Evolutionary conservation across 2,797 vertebrate species (phyloP).

Genomic region (Sebastes vulpes): DNA sequence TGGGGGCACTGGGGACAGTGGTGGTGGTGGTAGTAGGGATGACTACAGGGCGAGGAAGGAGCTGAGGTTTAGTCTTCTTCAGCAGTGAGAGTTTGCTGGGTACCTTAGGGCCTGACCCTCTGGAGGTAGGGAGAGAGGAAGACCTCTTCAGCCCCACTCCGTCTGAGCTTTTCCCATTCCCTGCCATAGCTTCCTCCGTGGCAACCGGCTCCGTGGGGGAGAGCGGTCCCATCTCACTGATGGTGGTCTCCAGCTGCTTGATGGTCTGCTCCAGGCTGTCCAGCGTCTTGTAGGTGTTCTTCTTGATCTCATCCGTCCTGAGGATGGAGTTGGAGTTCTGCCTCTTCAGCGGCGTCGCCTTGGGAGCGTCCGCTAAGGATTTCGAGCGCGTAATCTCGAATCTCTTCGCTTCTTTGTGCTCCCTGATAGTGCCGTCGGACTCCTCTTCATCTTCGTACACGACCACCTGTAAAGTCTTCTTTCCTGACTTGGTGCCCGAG

Average conservation of each 20-base stretch:
- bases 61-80: constrained; percentile 87
- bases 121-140: constrained; percentile 81
- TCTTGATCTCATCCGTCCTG: constrained; percentile 94
- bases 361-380: constrained; percentile 38
- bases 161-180: constrained; percentile 59
- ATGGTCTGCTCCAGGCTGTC: constrained; percentile 99
- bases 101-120: constrained; percentile 67
- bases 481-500: constrained; percentile 93
- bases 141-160: constrained; percentile 75
- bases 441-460: constrained; percentile 98
- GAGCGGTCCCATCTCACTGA: constrained; percentile 95
- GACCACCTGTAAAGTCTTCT: constrained; percentile 98
- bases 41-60: constrained; percentile 86
- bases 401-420: constrained; percentile 93
- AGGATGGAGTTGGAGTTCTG: constrained; percentile 64
- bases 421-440: constrained; percentile 88
- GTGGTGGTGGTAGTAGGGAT: constrained; percentile 70
- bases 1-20: constrained; percentile 74
- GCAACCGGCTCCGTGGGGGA: constrained; percentile 67
- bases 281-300: constrained; percentile 95
- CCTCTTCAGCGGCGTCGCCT: constrained; percentile 36
- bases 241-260: constrained; percentile 96
- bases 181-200: constrained; percentile 48
- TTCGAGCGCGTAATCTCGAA: constrained; percentile 90
- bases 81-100: constrained; percentile 77